Conservation (phyloP, 2,797 vertebrate genomes). For the Natrix natrix region DNA sequence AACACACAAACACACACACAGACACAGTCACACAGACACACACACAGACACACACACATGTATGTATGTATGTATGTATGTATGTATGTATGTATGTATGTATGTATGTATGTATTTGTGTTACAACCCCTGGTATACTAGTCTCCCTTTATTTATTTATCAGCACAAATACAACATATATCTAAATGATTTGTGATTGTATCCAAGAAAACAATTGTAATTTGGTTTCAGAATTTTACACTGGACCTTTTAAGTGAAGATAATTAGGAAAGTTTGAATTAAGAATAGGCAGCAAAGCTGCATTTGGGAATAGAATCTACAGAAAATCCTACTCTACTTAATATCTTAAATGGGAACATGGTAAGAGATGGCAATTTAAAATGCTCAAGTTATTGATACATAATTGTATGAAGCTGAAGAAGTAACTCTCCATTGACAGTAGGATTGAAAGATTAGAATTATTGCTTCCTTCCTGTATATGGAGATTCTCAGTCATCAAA, state of each 20-base stretch:
- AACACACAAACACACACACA: no score
- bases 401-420: neutral
- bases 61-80: no score
- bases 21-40: no score
- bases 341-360: neutral
- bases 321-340: neutral
- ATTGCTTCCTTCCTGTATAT: neutral
- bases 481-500: neutral
- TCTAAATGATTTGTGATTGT: neutral
- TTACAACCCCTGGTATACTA: no score
- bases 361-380: neutral
- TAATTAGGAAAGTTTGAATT: neutral
- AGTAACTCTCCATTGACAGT: neutral
- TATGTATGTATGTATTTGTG: no score
- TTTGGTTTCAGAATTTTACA: neutral
- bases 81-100: no score
- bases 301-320: neutral
- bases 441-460: neutral
- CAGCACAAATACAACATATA: no score
- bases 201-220: neutral
- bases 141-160: no score
- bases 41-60: no score
- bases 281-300: neutral
- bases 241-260: neutral
- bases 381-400: neutral